Conservation (phyloP, 2,797 vertebrate species). For the Poecilia wingei region DNA sequence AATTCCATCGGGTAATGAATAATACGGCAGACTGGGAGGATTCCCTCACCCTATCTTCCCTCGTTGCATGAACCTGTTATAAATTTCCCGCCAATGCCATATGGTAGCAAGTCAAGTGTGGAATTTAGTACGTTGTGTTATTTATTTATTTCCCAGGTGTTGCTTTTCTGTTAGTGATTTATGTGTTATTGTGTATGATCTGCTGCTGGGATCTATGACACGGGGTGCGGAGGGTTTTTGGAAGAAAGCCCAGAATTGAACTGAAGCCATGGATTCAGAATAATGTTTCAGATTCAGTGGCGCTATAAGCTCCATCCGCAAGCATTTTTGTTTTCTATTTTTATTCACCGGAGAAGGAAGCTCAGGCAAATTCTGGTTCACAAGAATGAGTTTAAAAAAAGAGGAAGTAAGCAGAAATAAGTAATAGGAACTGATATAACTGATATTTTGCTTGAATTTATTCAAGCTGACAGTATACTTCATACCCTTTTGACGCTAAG, state of each 20-base stretch:
- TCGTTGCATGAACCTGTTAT: constrained; percentile 62
- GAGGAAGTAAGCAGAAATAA: not conserved
- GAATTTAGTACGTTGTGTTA: constrained; percentile 63
- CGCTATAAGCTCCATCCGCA: constrained; percentile 2
- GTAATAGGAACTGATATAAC: not conserved
- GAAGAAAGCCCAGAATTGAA: constrained; percentile 60
- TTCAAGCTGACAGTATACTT: not conserved
- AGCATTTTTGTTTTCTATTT: constrained; percentile 7
- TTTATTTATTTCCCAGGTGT: constrained; percentile 78
- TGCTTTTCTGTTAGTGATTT: constrained; percentile 71
- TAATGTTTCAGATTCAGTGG: constrained; percentile 22
- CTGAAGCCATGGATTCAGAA: constrained; percentile 42
- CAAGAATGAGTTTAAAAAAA: not conserved
- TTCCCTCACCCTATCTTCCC: constrained; percentile 51
- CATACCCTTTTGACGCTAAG: not conserved
- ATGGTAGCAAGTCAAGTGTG: constrained; percentile 65
- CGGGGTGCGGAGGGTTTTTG: constrained; percentile 49
- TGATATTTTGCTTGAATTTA: not conserved
- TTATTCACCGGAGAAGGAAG: not conserved
- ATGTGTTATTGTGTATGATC: constrained; percentile 72
- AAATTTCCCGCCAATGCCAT: constrained; percentile 64
- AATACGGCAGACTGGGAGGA: constrained; percentile 55
- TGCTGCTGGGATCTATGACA: constrained; percentile 63
- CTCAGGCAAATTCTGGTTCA: constrained; percentile 1
- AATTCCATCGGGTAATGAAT: constrained; percentile 66